These are phyloP conservation scores for Lepidurus couesii DNA, from an alignment of 1,140 invertebrate genomes.

Conservation along the genomic window DNA sequence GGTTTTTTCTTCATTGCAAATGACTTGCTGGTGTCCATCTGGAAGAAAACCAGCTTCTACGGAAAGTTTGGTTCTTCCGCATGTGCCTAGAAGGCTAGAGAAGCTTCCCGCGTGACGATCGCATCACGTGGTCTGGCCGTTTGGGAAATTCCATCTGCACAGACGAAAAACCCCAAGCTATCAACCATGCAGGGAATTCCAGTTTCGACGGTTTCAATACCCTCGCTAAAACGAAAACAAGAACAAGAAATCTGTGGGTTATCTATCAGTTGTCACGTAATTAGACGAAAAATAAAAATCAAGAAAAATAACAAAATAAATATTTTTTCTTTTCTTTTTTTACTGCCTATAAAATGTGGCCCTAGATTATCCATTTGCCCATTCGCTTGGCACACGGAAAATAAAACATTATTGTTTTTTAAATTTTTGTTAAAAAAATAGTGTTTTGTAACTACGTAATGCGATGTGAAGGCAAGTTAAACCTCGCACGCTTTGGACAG, in stretches of 20 bases:
- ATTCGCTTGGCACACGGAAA: too few species aligned
- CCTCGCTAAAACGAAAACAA: background rate
- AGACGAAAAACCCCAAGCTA: constrained; percentile 8
- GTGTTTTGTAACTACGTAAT: too few species aligned
- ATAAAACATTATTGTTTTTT: too few species aligned
- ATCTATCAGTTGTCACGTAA: background rate
- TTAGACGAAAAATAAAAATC: background rate
- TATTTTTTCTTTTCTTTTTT: background rate
- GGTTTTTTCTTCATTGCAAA: background rate
- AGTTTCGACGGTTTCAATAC: background rate
- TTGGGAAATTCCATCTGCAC: constrained; percentile 18
- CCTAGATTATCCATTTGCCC: too few species aligned
- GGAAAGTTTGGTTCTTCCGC: background rate
- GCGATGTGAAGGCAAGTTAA: too few species aligned
- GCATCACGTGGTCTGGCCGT: background rate
- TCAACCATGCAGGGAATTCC: constrained; percentile 21
- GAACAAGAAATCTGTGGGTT: background rate
- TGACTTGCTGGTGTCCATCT: background rate
- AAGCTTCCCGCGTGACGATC: constrained; percentile 13
- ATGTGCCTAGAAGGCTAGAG: background rate
- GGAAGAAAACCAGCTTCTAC: background rate
- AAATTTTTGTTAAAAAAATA: too few species aligned
- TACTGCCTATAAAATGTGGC: too few species aligned
- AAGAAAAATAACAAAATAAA: background rate
- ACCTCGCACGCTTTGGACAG: too few species aligned